phyloP scores from a whole-genome alignment of 1,140 invertebrate genomes.

The Tenebrio molitor region DNA sequence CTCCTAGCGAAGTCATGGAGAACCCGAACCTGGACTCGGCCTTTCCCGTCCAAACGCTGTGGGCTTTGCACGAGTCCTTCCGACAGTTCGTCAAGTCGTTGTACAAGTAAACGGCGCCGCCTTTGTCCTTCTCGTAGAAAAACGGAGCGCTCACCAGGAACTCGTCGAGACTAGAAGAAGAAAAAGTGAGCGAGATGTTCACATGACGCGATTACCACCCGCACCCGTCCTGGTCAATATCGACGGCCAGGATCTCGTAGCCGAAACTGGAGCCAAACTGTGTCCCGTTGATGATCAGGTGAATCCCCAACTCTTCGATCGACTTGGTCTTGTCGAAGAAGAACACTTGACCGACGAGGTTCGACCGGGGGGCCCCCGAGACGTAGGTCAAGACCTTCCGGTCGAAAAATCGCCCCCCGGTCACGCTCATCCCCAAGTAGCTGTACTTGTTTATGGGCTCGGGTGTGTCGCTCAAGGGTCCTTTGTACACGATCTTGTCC shows the following conservation, averaged over 20 bases:
- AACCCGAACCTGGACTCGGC: slow-evolving; percentile 89
- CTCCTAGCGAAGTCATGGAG: slow-evolving; percentile 86
- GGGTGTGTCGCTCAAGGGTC: slow-evolving; percentile 75
- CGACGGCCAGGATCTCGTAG: slow-evolving; percentile 86
- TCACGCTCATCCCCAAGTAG: slow-evolving; percentile 91
- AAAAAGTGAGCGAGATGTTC: background rate
- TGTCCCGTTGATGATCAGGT: slow-evolving; percentile 81
- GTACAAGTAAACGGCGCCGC: slow-evolving; percentile 92
- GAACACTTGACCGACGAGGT: slow-evolving; percentile 88
- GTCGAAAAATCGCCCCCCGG: slow-evolving; percentile 83
- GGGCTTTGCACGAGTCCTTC: slow-evolving; percentile 63
- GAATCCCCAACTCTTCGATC: slow-evolving; percentile 73
- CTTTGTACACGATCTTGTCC: slow-evolving; percentile 85
- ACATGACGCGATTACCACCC: too few relatives aligned
- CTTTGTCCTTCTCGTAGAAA: slow-evolving; percentile 84
- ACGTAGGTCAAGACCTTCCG: slow-evolving; percentile 77
- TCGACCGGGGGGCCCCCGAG: slow-evolving; percentile 87
- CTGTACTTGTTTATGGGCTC: slow-evolving; percentile 90
- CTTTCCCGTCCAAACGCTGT: slow-evolving; percentile 77
- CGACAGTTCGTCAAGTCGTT: slow-evolving; percentile 71
- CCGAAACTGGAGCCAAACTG: slow-evolving; percentile 92
- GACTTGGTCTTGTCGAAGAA: slow-evolving; percentile 78
- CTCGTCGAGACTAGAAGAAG: slow-evolving; percentile 78
- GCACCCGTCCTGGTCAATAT: slow-evolving; percentile 91
- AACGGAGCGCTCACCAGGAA: slow-evolving; percentile 93